phyloP scores from a whole-genome alignment of 1,140 invertebrate species.

The Holcopasites calliopsidis region DNA sequence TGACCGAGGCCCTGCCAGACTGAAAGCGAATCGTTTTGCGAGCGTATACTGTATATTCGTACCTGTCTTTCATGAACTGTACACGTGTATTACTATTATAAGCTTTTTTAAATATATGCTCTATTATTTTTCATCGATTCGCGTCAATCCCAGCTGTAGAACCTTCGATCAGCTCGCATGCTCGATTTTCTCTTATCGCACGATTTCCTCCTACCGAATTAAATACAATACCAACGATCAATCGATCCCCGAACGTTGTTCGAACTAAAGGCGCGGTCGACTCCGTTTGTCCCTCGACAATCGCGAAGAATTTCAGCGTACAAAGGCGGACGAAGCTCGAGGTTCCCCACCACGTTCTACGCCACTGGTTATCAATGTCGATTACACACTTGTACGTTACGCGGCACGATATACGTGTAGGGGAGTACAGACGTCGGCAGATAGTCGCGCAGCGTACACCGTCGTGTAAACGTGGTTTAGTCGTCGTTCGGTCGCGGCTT shows the following conservation, averaged over 20 bases:
- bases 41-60: conserved; percentile 42
- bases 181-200: too few species aligned
- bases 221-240: too few species aligned
- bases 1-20: conserved; percentile 49
- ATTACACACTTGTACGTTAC: conserved; percentile 1
- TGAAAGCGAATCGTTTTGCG: neutral
- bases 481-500: conserved; percentile 6
- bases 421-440: neutral
- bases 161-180: neutral
- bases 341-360: neutral
- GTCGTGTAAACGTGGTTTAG: neutral
- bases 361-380: conserved; percentile 29
- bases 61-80: conserved; percentile 35
- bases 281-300: neutral
- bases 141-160: neutral
- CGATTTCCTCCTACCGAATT: too few species aligned
- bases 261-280: too few species aligned
- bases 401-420: neutral
- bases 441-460: neutral
- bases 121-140: conserved; percentile 47
- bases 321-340: neutral
- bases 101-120: conserved; percentile 53
- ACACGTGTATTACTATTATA: conserved; percentile 48
- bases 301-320: neutral
- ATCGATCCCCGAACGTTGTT: too few species aligned